Evolutionary conservation across 2,797 vertebrate genomes (phyloP).

Genomic region (Acanthopagrus latus): DNA sequence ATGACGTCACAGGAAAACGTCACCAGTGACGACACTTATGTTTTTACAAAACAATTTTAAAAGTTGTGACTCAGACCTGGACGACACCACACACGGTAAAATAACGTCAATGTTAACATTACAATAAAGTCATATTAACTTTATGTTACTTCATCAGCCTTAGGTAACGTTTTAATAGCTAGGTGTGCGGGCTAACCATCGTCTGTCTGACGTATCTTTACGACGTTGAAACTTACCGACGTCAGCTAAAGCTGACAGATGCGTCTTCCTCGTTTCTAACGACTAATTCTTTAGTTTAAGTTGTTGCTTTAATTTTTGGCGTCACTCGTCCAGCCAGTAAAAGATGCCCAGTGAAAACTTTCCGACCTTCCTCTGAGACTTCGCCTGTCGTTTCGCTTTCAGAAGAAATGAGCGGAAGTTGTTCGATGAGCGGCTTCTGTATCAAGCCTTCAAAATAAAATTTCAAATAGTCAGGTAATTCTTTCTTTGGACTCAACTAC

Average conservation of each 20-base stretch:
- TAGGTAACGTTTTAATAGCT: not conserved
- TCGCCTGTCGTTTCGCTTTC: constrained; percentile 37
- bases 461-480: not conserved
- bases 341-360: too few relatives aligned
- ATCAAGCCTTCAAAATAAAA: constrained; percentile 21
- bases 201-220: not conserved
- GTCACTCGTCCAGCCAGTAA: too few relatives aligned
- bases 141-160: rapidly evolving
- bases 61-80: not conserved
- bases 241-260: not conserved
- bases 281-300: not conserved
- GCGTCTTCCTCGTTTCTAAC: not conserved
- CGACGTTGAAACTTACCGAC: constrained; percentile 19
- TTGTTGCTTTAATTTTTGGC: rapidly evolving
- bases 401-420: not conserved
- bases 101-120: not conserved
- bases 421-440: rapidly evolving
- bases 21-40: not conserved
- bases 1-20: not conserved
- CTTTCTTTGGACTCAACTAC: not conserved
- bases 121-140: too few relatives aligned
- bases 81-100: too few relatives aligned
- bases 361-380: rapidly evolving
- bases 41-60: not conserved
- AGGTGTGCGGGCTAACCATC: not conserved